Base-by-base conservation (phyloP, 2,113 vertebrate genomes). In the Corythoichthys intestinalis region DNA sequence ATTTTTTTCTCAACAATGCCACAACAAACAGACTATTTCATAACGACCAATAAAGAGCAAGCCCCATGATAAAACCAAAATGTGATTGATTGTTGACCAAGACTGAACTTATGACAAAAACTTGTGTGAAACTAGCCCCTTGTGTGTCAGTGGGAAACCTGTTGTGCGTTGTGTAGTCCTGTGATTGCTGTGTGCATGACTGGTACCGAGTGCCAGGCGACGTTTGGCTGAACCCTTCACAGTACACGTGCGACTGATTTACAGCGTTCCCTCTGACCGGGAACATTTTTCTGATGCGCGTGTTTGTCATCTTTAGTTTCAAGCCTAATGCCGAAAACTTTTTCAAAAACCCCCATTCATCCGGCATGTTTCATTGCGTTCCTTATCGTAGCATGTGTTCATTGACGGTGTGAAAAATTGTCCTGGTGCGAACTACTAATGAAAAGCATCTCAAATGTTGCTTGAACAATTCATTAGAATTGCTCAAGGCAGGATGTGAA, bases 181-280 rank as follows among this genome's bases (percentile, higher is more conserved):
- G 67, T 79, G 71, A 73, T 85, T 20, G 70, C 85, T 85, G 80
- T 76, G 65, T 74, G 65, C 71, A 39, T 71, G 68, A 65, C 76
- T 14, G 41, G 67, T 78, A 82, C 88, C 87, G 87, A 83, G 74
- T 85, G 63, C 78, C 76, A 87, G 81, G 81, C 81, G 61, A 62
- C 13, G 76, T 81, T 91, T 91, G 88, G 88, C 92, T 90, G 88
- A 88, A 87, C 90, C 85, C 41, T 0, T 84, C 80, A 75, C 79
- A 77, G 62, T 72, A 34, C 81, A 77, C 20, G 85, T 89, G 86
- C 81, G 82, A 90, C 76, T 67, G 78, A 82, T 81, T 85, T 90
- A 61, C 77, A n/a, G 4, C 63, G 6, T 2, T 70, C 76, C 76
- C 38, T 85, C 71, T 63, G 50, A 79, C 70, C 8, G 78, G 80